phyloP scores from a whole-genome alignment of 2,888 invertebrate genomes.

The Panzeria rudis region DNA sequence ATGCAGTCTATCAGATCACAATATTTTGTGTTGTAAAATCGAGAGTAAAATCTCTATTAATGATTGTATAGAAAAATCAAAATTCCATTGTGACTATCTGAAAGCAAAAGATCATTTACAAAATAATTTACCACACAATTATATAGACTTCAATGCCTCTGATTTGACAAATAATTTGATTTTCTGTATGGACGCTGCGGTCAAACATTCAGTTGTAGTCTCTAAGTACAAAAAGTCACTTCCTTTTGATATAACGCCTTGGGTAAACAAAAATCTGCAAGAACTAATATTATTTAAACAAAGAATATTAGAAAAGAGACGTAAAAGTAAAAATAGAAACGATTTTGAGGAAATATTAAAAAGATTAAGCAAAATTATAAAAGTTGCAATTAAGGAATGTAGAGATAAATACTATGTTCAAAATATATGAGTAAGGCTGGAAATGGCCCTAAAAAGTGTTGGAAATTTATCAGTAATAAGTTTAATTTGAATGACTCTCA shows the following conservation, averaged over 20 bases:
- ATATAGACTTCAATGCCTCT: not conserved
- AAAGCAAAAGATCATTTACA: not conserved
- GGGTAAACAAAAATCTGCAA: constrained; percentile 16
- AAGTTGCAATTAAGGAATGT: not conserved
- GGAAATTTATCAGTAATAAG: too few relatives aligned
- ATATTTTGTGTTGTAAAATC: constrained; percentile 20
- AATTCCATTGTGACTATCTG: not conserved
- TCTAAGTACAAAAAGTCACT: not conserved
- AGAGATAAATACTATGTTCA: constrained; percentile 17
- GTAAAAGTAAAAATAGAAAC: not conserved
- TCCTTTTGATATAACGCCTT: constrained; percentile 13
- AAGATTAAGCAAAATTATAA: constrained; percentile 10
- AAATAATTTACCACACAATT: not conserved
- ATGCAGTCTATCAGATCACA: constrained; percentile 22
- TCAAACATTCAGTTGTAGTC: constrained; percentile 11
- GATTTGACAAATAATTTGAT: not conserved
- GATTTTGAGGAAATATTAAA: not conserved
- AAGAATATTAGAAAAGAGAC: not conserved
- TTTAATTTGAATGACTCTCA: too few relatives aligned
- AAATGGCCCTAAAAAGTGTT: too few relatives aligned
- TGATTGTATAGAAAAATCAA: not conserved
- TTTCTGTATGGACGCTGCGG: not conserved
- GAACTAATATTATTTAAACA: not conserved
- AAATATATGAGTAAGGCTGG: not conserved
- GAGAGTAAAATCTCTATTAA: not conserved